Base-by-base conservation (phyloP, 2,888 invertebrate species). In the Agonopterix subpropinquella region DNA sequence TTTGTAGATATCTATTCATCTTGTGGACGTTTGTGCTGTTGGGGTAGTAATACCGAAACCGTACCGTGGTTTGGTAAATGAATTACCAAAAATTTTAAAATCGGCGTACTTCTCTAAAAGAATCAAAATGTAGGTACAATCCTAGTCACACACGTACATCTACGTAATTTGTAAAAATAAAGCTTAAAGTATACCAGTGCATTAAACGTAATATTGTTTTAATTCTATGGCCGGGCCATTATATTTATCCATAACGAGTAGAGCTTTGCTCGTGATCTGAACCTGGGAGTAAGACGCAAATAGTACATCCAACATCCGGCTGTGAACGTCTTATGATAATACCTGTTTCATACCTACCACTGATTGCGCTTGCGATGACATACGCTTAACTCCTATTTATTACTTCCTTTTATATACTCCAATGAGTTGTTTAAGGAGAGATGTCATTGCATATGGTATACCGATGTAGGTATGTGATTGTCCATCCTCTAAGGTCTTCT, bases 291-390 rank as follows among this genome's bases (percentile, higher is more conserved):
- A 65, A 70, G 70, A 68, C 70, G 70, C 67, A 73, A 73, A 74
- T 71, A 64, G 42, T 11, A 11, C 39, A 63, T 59, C 63, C 61
- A 65, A 73, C 71, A 78, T 77, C 76, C 74, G 73, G 73, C 67
- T 73, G 54, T 55, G 63, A 58, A 56, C 58, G 64, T 68, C 65
- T 66, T 61, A 61, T 61, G 62, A 69, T 59, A 58, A 64, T 65
- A 61, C 61, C 56, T 58, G 58, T 61, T 63, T 59, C 55, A 55
- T 54, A 57, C 54, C 49, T 48, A 48, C 45, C 45, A 49, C 47
- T 59, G 52, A 51, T 56, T 53, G 53, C 54, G 48, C 53, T 55
- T 53, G 47, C 57, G 53, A 58, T 58, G 59, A 58, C 55, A 54
- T 57, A 41, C 45, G 36, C 48, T 48, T 15, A 39, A 44, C 50